Conservation (phyloP, 1,140 invertebrate species). For the Papilio polyxenes region DNA sequence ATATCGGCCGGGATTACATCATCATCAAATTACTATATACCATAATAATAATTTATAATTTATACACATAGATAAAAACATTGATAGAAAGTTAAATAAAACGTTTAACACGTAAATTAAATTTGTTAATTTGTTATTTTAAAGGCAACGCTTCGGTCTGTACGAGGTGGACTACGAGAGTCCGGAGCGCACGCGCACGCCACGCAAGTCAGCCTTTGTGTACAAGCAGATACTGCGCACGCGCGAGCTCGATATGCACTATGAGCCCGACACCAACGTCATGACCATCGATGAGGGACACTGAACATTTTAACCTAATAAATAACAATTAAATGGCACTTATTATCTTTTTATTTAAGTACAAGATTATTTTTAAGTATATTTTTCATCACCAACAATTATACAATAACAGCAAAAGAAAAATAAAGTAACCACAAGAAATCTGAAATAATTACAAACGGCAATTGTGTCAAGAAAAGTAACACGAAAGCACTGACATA, state of each 20-base stretch:
- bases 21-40: too few species aligned
- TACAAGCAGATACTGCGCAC: constrained; percentile 81
- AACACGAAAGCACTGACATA: too few species aligned
- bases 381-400: too few species aligned
- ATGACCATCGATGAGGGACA: constrained; percentile 46
- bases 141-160: constrained; percentile 82
- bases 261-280: constrained; percentile 59
- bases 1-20: too few species aligned
- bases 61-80: too few species aligned
- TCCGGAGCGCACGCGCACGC: constrained; percentile 82
- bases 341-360: not conserved
- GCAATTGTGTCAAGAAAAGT: too few species aligned
- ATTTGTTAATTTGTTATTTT: constrained; percentile 41
- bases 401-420: too few species aligned
- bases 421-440: too few species aligned
- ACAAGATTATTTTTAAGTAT: too few species aligned
- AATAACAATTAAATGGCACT: not conserved
- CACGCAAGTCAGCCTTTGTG: constrained; percentile 85
- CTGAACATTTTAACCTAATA: constrained; percentile 36
- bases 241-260: constrained; percentile 72
- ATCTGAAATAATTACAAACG: too few species aligned
- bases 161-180: constrained; percentile 86
- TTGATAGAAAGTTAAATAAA: too few species aligned
- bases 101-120: not conserved
- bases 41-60: too few species aligned